Evolutionary conservation across 1,140 invertebrate genomes (phyloP), one percentile per base, ranked within the genome.

Genomic region (Apis dorsata): DNA sequence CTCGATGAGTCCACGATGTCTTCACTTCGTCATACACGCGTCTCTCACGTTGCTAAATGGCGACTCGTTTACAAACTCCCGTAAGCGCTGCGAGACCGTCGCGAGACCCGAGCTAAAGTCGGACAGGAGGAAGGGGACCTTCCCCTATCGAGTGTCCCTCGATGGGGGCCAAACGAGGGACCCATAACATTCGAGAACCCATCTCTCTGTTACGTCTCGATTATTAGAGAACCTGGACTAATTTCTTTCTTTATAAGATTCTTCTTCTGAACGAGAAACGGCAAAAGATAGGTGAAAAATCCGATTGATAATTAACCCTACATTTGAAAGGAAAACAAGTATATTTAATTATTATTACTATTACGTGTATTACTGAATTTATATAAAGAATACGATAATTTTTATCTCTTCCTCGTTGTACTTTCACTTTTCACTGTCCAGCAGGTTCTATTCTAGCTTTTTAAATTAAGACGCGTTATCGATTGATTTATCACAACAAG

Each of bases 111-210:
- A 78, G 83, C 81, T 75, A 55, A 73, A 86, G 53, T 55, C 34
- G 65, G 53, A 60, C 34, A 13, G 62, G 63, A 74, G 78, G 75
- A 76, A 84, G 86, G 82, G 79, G 76, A 79, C 83, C 87, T 80
- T 88, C 86, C 87, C 87, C 87, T 88, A 88, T 87, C 75, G 74
- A 28, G 65, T 84, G 74, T 70, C 85, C 86, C 75, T 57, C 63
- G 69, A 74, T 63, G 83, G 83, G 83, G 79, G 63, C 83, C 83
- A 88, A 79, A 71, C 76, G 28, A 66, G 68, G 76, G 57, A 44
- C 49, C 73, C 24, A 44, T 10, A 59, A 51, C 72, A 59, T 66
- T 28, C 28, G 62, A 77, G 53, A 65, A 80, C 9, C 55, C 62
- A 21, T 28, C 21, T 71, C 57, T 17, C 21, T 4, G 34, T 69